phyloP scores from a whole-genome alignment of 2,888 invertebrate species.

The Drosophila recens region DNA sequence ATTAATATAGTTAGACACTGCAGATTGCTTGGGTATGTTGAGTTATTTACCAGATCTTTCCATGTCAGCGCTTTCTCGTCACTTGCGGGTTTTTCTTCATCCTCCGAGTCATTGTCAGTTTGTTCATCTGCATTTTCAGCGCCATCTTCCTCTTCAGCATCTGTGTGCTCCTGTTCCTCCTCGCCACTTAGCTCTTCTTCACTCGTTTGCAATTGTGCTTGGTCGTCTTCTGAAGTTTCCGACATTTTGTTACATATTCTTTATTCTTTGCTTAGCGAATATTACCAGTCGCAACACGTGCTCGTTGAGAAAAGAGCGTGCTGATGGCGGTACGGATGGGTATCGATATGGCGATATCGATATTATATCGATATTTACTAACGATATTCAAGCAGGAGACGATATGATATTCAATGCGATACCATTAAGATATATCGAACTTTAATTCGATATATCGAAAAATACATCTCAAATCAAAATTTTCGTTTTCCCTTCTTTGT shows the following conservation, averaged over 20 bases:
- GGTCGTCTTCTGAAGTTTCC: constrained; percentile 82
- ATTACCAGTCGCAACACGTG: constrained; percentile 58
- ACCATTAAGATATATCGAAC: too few species aligned
- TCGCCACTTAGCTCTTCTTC: constrained; percentile 65
- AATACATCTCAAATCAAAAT: too few species aligned
- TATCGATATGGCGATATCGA: too few species aligned
- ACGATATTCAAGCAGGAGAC: too few species aligned
- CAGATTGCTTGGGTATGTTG: too few species aligned
- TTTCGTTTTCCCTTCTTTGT: too few species aligned
- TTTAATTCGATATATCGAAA: too few species aligned
- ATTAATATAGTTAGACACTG: neutral
- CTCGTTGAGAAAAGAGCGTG: constrained; percentile 39
- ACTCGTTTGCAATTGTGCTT: constrained; percentile 59
- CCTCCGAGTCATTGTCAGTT: constrained; percentile 30
- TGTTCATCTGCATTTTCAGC: constrained; percentile 45
- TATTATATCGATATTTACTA: too few species aligned
- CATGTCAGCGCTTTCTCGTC: constrained; percentile 85
- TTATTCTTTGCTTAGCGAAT: constrained; percentile 26
- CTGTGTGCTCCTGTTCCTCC: constrained; percentile 38
- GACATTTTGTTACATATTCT: constrained; percentile 74
- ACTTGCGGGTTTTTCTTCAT: constrained; percentile 26
- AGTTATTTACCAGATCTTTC: constrained; percentile 87
- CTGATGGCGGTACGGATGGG: too few species aligned
- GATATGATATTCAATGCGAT: too few species aligned
- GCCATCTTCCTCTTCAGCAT: constrained; percentile 40